Conservation (phyloP, 2,113 vertebrate genomes). For the Pelusios castaneus region DNA sequence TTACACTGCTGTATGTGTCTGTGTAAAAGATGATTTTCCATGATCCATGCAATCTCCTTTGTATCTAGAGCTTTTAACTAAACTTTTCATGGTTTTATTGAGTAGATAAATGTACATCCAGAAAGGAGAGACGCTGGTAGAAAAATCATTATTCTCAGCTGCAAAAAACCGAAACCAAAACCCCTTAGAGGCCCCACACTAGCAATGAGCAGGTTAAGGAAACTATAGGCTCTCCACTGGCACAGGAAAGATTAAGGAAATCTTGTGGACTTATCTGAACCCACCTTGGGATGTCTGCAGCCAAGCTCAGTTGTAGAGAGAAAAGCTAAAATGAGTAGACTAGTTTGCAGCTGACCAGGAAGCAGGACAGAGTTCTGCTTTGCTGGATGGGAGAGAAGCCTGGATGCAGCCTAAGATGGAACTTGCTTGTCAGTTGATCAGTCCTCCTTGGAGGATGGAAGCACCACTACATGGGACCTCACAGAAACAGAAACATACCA, state of each 20-base stretch:
- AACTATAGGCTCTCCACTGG: no score
- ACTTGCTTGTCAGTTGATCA: neutral
- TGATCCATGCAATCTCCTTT: neutral
- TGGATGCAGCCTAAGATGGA: neutral
- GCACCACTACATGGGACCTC: neutral
- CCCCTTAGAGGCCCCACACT: neutral
- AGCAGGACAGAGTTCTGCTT: neutral
- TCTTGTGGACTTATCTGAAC: neutral
- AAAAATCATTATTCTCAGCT: neutral
- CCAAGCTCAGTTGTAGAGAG: neutral
- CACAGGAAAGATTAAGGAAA: neutral
- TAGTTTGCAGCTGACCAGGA: neutral
- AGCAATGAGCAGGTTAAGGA: neutral
- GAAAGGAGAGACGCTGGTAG: neutral
- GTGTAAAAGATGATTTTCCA: neutral
- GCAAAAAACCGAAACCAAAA: neutral
- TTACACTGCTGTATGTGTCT: neutral
- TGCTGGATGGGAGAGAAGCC: neutral
- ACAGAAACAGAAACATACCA: neutral
- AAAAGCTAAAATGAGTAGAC: neutral
- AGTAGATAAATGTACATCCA: slow-evolving; percentile 7
- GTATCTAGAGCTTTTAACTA: neutral
- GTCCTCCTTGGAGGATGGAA: no score
- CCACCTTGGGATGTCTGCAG: neutral
- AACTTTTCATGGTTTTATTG: neutral